Percentiles rank a stretch among this genome's conserved stretches.
Conservation (phyloP, 2,888 invertebrate species). For the Lepidocyrtinus sp. region DNA sequence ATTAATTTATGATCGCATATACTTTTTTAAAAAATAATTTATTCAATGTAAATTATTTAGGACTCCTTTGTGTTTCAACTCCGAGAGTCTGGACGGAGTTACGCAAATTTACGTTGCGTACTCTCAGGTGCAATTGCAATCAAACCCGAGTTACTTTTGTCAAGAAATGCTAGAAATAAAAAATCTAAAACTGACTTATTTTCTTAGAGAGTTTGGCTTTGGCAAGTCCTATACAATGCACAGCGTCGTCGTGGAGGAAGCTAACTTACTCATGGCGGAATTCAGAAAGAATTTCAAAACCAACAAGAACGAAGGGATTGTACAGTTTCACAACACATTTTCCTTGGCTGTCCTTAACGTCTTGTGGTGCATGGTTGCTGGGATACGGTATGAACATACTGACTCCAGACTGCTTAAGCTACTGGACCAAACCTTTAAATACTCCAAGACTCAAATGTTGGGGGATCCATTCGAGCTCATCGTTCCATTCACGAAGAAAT, state of each 20-base stretch:
- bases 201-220: slow-evolving; percentile 42
- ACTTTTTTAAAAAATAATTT: background rate
- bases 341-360: slow-evolving; percentile 57
- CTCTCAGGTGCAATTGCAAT: slow-evolving; percentile 31
- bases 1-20: background rate
- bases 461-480: slow-evolving; percentile 46
- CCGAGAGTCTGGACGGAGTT: slow-evolving; percentile 60
- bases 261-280: slow-evolving; percentile 30
- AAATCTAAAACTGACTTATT: background rate
- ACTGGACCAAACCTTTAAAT: slow-evolving; percentile 40
- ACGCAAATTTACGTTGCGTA: slow-evolving; percentile 58
- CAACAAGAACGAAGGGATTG: slow-evolving; percentile 32
- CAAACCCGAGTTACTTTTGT: background rate
- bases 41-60: background rate
- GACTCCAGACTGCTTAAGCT: slow-evolving; percentile 50
- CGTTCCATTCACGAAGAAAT: slow-evolving; percentile 15
- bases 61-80: slow-evolving; percentile 23
- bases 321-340: slow-evolving; percentile 53
- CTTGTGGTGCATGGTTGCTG: slow-evolving; percentile 63
- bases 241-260: slow-evolving; percentile 49
- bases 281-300: slow-evolving; percentile 25
- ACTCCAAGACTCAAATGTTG: slow-evolving; percentile 50
- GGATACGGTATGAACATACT: slow-evolving; percentile 56
- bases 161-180: background rate
- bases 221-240: slow-evolving; percentile 60